These are phyloP conservation scores for Indicator maculatus DNA, from an alignment of 2,113 vertebrate species.

Conservation along the genomic window DNA sequence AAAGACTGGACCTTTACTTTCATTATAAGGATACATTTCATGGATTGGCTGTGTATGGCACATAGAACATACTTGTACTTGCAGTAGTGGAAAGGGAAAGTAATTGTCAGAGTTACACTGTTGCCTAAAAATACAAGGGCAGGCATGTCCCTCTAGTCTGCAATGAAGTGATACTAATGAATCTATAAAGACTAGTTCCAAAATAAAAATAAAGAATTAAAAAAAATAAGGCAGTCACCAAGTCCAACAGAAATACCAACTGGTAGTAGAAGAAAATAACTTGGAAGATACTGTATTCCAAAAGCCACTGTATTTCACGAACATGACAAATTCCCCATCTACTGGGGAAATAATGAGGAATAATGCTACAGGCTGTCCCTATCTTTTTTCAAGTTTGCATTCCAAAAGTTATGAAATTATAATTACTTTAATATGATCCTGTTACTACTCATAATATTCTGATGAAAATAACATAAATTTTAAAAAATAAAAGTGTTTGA, in stretches of 20 bases:
- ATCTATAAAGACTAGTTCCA: background rate
- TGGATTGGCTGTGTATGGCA: background rate
- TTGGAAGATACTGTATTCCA: background rate
- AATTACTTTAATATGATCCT: background rate
- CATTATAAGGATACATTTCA: background rate
- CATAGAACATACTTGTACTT: background rate
- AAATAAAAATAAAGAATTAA: background rate
- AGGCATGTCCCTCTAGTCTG: background rate
- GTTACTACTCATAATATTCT: background rate
- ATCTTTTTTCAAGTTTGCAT: background rate
- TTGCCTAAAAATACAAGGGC: background rate
- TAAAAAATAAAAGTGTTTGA: background rate
- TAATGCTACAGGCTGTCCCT: background rate
- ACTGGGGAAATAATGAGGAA: background rate
- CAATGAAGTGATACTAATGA: background rate
- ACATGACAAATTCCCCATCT: background rate
- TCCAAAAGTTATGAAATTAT: background rate
- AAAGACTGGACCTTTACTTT: background rate
- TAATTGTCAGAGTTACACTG: background rate
- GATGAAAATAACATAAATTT: background rate
- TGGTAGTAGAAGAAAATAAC: background rate
- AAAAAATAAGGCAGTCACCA: background rate
- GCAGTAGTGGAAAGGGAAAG: background rate
- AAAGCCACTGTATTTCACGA: background rate
- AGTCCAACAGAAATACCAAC: background rate